Evolutionary conservation across 2,797 vertebrate species (phyloP).

Genomic region (Hirundo rustica): DNA sequence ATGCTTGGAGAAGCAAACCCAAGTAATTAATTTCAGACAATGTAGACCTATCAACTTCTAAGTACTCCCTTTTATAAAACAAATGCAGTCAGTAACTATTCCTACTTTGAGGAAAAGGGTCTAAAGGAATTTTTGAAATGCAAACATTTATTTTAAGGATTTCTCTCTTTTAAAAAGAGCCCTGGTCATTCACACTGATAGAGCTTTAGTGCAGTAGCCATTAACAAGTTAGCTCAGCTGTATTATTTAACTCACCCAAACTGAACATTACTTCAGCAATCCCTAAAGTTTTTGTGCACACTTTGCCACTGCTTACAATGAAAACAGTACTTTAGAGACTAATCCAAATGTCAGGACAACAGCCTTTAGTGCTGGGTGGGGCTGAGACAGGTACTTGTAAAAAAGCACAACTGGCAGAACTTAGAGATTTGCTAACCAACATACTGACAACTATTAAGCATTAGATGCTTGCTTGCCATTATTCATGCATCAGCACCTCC

Average conservation of each 20-base stretch:
- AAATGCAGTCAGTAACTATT: not conserved
- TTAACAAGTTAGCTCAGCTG: not conserved
- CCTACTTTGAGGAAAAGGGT: not conserved
- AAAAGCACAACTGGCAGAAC: constrained; percentile 47
- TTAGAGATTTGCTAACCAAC: constrained; percentile 36
- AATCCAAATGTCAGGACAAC: not conserved
- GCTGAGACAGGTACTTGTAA: constrained; percentile 24
- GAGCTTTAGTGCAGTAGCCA: not conserved
- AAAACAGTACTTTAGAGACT: not conserved
- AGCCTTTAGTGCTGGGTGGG: constrained; percentile 1
- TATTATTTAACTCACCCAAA: not conserved
- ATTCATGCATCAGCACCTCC: constrained; percentile 70
- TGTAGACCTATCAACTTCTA: not conserved
- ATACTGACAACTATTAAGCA: constrained; percentile 40
- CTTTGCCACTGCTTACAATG: not conserved
- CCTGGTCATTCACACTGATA: not conserved
- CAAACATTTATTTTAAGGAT: constrained; percentile 32
- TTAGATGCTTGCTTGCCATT: constrained; percentile 63
- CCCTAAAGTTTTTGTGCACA: not conserved
- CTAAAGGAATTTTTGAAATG: constrained; percentile 15
- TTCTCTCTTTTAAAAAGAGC: not conserved
- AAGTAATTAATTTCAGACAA: not conserved
- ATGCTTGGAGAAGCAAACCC: not conserved
- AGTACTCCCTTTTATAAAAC: constrained; percentile 15
- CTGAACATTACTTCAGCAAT: not conserved